phyloP scores from a whole-genome alignment of 2,113 vertebrate genomes.

The Clarias macrocephalus region DNA sequence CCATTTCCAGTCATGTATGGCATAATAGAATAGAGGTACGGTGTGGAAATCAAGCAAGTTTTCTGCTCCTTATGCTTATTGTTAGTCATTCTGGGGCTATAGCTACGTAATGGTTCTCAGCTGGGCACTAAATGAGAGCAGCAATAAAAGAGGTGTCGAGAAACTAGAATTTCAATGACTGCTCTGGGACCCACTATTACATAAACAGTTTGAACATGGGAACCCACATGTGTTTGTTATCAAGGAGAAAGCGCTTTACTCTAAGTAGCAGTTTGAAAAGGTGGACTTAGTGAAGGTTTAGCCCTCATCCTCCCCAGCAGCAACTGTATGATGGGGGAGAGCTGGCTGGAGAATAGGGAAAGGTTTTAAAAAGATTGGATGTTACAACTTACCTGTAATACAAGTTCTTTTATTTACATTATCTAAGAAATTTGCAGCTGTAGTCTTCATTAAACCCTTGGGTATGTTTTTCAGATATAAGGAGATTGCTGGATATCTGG shows the following conservation, averaged over 20 bases:
- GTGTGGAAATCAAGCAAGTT: too few relatives aligned
- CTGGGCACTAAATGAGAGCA: background rate
- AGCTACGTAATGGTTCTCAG: too few relatives aligned
- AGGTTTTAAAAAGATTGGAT: background rate
- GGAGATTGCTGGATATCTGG: slow-evolving; percentile 89
- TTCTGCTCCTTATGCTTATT: too few relatives aligned
- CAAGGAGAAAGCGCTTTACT: background rate
- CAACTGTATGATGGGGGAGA: background rate
- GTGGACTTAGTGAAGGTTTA: background rate
- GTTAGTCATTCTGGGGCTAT: too few relatives aligned
- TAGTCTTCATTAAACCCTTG: slow-evolving; percentile 14
- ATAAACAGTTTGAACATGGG: background rate
- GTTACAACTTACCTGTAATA: background rate
- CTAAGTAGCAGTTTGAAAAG: background rate
- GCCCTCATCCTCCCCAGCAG: background rate
- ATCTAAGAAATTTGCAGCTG: background rate
- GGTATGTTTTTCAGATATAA: slow-evolving; percentile 78
- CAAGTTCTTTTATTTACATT: background rate
- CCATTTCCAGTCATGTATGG: too few relatives aligned
- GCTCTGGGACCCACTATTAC: background rate
- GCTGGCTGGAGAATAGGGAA: background rate
- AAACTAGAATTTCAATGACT: background rate
- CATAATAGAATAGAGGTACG: too few relatives aligned
- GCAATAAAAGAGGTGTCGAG: background rate
- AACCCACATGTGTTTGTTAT: background rate